Base-by-base conservation (phyloP, 2,888 invertebrate species). In the Hypena proboscidalis region DNA sequence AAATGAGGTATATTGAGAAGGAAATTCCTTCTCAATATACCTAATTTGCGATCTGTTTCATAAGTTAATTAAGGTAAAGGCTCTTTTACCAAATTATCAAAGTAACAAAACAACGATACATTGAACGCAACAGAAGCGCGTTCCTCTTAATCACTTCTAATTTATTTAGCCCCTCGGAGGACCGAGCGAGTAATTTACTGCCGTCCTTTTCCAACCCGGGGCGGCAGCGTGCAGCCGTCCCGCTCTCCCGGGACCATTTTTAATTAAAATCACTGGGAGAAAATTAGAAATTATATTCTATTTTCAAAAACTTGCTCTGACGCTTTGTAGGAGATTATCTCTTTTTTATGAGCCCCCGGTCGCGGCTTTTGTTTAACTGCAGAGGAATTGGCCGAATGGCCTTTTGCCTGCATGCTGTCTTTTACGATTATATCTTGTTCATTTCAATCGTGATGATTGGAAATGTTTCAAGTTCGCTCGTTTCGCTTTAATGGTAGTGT, bases 241-340 rank as follows among this genome's bases (percentile, higher is more conserved):
- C 82, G 60, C 64, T 90, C 89, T 80, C 83, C 55, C 71, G 89
- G 88, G 89, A 85, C 87, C 89, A 85, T 89, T 90, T 90, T 90
- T 90, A 90, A 90, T 90, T 90, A 90, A 90, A 90, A 90, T 88
- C 87, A 83, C 86, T 85, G 85, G 69, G 87, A 90, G 89, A 87
- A 87, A 90, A 90, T 90, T 89, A 89, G 90, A 90, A 90, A 90
- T 90, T 90, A 90, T 90, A 90, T 90, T 90, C 90, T 90, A 90
- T 90, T 90, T 90, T 85, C 89, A 83, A 87, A 90, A 89, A 90
- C 89, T 90, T 90, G 90, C 80, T 86, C 88, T 83, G 89, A 83
- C 83, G 89, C 80, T 89, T 90, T 89, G 90, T 83, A 65, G 80
- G 83, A 85, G 90, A 89, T 90, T 88, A 90, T 89, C 84, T 86